Evolutionary conservation across 1,140 invertebrate species (phyloP), one percentile per base, ranked within the genome.

Genomic region (Gonioctena quinquepunctata): DNA sequence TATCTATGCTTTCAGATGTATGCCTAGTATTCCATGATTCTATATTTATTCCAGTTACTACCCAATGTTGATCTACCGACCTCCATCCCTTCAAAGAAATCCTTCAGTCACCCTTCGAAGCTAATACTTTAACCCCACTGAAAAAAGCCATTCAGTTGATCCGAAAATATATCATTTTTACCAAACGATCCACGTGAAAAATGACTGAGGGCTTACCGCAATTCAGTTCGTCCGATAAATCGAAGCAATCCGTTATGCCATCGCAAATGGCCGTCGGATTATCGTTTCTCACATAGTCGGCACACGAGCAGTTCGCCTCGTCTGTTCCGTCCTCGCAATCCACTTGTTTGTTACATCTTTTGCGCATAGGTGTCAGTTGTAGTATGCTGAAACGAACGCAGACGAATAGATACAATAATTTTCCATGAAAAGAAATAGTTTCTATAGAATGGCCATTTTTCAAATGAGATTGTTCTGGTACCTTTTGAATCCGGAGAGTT

Each of bases 291-390:
- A 95, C 81, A 79, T 88, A 89, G 75, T 95, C 92, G 52, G 82
- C 84, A 80, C 94, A 96, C 0, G 84, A 88, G 76, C 94, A 96
- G 70, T 88, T 82, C 1, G 84, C 70, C 84, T 95, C 94, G 81
- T 96, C 94, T 0, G 89, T 91, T 13, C 89, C 90, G 82, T 96
- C 94, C 79, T 93, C 90, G 81, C 94, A 96, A 77, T 95, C 93
- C 16, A 87, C 79, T 48, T 87, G 82, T 21, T 86, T 86, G 81
- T 96, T 86, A 77, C 94, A 96, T 59, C 87, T 87, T 70, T 87
- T 84, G 7, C 76, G 67, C 1, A 84, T 79, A 0, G 88, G 82
- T 22, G 94, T 87, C 11, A 79, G 85, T 83, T 94, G 92, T 1
- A 83, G 74, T 60, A 92, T 87, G 54, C 91, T 93, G 69, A 23